Percentiles rank a stretch among this genome's conserved stretches.
These are phyloP conservation scores for Sycobia sp. DNA, from an alignment of 1,140 invertebrate species.

Conservation along the genomic window DNA sequence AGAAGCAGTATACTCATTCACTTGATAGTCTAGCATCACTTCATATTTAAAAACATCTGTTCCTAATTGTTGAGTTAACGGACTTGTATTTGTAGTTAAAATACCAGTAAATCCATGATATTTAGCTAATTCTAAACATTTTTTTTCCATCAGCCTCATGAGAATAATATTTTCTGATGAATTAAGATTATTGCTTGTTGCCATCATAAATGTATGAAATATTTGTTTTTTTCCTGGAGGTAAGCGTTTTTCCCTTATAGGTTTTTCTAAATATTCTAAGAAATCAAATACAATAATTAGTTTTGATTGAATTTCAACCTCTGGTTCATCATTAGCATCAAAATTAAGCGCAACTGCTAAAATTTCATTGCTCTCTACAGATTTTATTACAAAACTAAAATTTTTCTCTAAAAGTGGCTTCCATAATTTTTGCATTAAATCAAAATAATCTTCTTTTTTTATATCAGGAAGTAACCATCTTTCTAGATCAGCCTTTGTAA, in stretches of 20 bases:
- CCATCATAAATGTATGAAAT: constrained; percentile 87
- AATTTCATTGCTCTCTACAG: constrained; percentile 49
- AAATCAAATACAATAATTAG: constrained; percentile 78
- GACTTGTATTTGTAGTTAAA: constrained; percentile 85
- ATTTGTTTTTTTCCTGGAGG: constrained; percentile 73
- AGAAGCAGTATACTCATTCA: constrained; percentile 75
- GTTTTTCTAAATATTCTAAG: constrained; percentile 75
- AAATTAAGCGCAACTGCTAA: constrained; percentile 78
- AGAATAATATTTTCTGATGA: constrained; percentile 76
- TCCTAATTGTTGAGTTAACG: constrained; percentile 82
- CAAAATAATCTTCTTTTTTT: constrained; percentile 68
- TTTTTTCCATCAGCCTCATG: constrained; percentile 78
- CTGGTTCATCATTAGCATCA: constrained; percentile 78
- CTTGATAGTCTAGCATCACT: constrained; percentile 77
- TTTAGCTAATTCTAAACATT: constrained; percentile 70
- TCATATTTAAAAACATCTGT: constrained; percentile 80
- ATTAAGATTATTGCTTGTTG: constrained; percentile 68
- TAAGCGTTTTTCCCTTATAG: constrained; percentile 69
- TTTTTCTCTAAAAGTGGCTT: constrained; percentile 67
- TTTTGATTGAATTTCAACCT: constrained; percentile 69
- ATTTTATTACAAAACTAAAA: constrained; percentile 73
- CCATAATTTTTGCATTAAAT: constrained; percentile 73
- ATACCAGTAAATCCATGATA: constrained; percentile 72
- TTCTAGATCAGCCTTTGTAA: constrained; percentile 82
- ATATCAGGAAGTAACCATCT: constrained; percentile 73